A percentile compares a stretch with the other conserved stretches of the same genome.
Evolutionary conservation across 2,113 vertebrate genomes (phyloP).

Genomic region (Paramormyrops kingsleyae): DNA sequence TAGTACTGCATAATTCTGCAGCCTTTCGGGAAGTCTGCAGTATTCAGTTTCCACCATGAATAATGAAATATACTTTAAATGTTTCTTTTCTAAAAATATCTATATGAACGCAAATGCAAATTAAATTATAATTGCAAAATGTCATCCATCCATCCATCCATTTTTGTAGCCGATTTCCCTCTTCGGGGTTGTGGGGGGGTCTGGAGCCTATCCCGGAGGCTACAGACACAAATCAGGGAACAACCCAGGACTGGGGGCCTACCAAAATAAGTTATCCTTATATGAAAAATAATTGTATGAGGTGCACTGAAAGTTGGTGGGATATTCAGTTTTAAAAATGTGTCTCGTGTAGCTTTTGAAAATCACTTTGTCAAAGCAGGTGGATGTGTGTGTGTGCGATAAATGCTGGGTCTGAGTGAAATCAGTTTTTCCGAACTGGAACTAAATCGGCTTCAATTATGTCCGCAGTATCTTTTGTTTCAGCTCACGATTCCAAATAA

Average conservation of each 20-base stretch:
- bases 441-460: not conserved
- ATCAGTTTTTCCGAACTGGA: not conserved
- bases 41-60: not conserved
- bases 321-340: not conserved
- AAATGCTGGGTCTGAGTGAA: not conserved
- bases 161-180: not conserved
- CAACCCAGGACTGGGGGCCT: not conserved
- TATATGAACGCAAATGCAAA: not conserved
- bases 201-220: not conserved
- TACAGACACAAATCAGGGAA: not conserved
- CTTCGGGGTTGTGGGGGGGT: not conserved
- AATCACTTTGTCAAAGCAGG: not conserved
- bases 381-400: not conserved
- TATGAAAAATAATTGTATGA: not conserved
- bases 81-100: not conserved
- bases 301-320: not conserved
- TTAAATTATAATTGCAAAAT: not conserved
- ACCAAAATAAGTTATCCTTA: not conserved
- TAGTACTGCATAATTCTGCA: not conserved
- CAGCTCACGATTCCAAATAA: not conserved
- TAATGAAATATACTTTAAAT: not conserved
- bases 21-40: not conserved
- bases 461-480: not conserved
- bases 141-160: not conserved
- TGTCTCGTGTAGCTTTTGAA: not conserved